phyloP scores from a whole-genome alignment of 1,140 invertebrate species.

The Calliphora vicina region DNA sequence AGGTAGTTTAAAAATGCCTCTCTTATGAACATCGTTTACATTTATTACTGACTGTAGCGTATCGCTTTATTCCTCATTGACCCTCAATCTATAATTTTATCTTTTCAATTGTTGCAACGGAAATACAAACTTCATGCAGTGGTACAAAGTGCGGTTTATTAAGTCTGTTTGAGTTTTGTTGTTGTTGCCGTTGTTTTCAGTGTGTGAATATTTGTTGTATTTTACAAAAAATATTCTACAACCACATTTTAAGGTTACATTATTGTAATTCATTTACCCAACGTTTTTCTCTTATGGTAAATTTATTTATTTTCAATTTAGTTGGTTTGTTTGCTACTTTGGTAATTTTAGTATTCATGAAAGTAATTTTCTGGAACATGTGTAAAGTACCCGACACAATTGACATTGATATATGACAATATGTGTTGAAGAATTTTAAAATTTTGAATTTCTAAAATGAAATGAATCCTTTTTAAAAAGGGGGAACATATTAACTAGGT shows the following conservation, averaged over 20 bases:
- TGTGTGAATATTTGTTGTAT: background rate
- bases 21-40: no score
- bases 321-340: background rate
- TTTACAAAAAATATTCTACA: background rate
- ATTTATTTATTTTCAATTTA: no score
- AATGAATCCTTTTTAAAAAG: no score
- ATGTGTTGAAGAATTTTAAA: background rate
- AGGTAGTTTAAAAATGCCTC: background rate
- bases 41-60: background rate
- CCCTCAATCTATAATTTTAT: no score
- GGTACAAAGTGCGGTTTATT: background rate
- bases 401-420: constrained; percentile 2
- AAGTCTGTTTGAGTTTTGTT: background rate
- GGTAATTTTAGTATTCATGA: background rate
- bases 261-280: background rate
- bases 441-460: background rate
- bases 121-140: background rate
- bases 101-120: background rate
- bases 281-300: no score
- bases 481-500: no score
- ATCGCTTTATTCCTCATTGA: background rate
- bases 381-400: background rate
- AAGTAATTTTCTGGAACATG: background rate
- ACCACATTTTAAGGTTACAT: background rate
- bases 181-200: no score